Conservation (phyloP, 2,113 vertebrate species). For the Crotophaga sulcirostris region DNA sequence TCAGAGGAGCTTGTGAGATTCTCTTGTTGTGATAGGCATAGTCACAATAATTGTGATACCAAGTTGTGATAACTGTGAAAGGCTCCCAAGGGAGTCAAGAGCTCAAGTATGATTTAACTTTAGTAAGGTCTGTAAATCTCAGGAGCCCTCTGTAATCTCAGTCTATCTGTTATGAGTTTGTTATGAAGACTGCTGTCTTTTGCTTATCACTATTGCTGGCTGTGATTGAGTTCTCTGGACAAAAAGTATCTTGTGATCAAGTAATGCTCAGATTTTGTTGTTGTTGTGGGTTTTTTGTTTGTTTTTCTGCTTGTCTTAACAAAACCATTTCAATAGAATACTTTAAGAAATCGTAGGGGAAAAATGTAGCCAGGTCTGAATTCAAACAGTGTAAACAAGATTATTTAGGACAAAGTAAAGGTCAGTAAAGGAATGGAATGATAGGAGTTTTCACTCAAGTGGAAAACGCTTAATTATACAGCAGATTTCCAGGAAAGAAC, state of each 20-base stretch:
- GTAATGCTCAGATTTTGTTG: not conserved
- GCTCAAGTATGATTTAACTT: not conserved
- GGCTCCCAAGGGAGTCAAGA: not conserved
- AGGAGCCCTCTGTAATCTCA: not conserved
- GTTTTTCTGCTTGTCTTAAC: not conserved
- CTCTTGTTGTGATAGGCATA: not conserved
- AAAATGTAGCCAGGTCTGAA: not conserved
- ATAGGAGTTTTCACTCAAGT: not conserved
- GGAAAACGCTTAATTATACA: slow-evolving; percentile 30
- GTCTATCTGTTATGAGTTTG: not conserved
- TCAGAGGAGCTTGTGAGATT: not conserved
- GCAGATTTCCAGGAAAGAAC: not conserved
- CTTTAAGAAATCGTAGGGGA: not conserved
- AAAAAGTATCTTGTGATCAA: not conserved
- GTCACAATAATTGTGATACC: not conserved
- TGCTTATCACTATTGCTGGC: not conserved
- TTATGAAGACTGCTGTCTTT: not conserved
- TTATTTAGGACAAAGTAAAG: slow-evolving; percentile 7
- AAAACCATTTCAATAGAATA: not conserved
- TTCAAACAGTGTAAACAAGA: not conserved
- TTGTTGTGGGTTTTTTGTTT: not conserved
- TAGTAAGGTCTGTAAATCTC: not conserved
- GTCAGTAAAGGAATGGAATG: not conserved
- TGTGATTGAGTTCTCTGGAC: not conserved
- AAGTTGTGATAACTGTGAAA: not conserved